Percentiles rank a stretch among this genome's conserved stretches.
Conservation (phyloP, 2,113 vertebrate genomes). For the Gymnarchus niloticus region DNA sequence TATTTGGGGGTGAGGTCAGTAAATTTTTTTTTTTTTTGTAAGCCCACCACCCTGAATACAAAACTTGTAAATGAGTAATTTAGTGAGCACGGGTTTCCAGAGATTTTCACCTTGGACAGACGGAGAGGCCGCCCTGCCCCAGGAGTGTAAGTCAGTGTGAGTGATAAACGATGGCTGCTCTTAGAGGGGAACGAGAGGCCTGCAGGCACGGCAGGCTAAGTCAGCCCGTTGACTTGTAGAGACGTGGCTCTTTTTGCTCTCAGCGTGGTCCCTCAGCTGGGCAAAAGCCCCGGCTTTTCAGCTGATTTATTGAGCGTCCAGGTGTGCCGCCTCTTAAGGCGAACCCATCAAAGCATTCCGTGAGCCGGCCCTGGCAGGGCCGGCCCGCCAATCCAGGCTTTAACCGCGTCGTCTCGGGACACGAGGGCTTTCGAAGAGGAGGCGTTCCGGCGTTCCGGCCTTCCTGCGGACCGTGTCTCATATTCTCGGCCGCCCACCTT, state of each 20-base stretch:
- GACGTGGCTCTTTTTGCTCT: no score
- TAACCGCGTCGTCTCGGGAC: neutral
- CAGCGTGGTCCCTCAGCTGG: neutral
- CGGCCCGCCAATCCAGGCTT: neutral
- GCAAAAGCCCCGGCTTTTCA: neutral
- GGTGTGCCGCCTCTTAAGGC: neutral
- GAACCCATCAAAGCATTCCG: neutral
- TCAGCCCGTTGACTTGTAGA: neutral
- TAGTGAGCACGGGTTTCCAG: neutral
- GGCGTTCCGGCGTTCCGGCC: neutral
- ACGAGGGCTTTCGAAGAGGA: neutral
- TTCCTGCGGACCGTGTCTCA: no score
- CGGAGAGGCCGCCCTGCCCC: neutral
- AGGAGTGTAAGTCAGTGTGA: neutral
- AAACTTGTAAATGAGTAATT: neutral
- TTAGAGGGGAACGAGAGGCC: neutral
- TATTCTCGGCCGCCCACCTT: neutral
- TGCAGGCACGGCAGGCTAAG: neutral
- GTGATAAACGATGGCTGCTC: neutral
- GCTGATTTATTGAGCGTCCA: neutral
- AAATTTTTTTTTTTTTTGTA: neutral
- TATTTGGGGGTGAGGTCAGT: neutral
- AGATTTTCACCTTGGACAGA: neutral
- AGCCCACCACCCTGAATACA: neutral
- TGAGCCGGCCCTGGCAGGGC: neutral